A percentile compares a stretch with the other conserved stretches of the same genome.
Conservation (phyloP, 2,113 vertebrate species). For the Pangasianodon hypophthalmus region DNA sequence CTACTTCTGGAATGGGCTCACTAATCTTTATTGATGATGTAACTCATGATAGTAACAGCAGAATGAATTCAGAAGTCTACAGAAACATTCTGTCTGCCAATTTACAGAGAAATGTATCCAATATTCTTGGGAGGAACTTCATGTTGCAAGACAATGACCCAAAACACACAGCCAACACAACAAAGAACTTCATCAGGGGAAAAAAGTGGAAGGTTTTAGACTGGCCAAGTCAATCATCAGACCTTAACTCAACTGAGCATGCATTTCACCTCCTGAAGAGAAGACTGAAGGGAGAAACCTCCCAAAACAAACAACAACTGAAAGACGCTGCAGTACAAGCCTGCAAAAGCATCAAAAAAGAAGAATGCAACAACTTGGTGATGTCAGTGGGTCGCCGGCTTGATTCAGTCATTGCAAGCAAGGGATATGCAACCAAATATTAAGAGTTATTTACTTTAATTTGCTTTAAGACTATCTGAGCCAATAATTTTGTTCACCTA, state of each 20-base stretch:
- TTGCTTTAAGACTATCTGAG: background rate
- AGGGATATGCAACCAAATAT: no score
- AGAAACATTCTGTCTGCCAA: background rate
- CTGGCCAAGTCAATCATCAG: background rate
- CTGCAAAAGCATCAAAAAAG: no score
- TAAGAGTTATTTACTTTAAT: background rate
- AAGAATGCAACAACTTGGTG: background rate
- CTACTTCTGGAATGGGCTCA: no score
- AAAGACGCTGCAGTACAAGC: no score
- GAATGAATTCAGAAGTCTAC: background rate
- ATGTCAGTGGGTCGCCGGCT: background rate
- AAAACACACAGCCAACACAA: background rate
- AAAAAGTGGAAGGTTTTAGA: background rate
- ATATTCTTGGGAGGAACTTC: background rate
- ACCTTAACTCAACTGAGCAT: background rate
- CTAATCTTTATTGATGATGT: background rate
- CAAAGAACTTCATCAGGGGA: background rate
- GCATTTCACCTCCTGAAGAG: no score
- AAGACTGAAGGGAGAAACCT: no score
- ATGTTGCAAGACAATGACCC: background rate
- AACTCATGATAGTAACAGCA: background rate
- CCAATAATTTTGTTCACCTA: no score
- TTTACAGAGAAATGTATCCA: background rate
- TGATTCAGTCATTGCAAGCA: background rate
- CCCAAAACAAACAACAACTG: no score